Evolutionary conservation across 2,113 vertebrate genomes (phyloP).

Genomic region (Nothoprocta pentlandii): DNA sequence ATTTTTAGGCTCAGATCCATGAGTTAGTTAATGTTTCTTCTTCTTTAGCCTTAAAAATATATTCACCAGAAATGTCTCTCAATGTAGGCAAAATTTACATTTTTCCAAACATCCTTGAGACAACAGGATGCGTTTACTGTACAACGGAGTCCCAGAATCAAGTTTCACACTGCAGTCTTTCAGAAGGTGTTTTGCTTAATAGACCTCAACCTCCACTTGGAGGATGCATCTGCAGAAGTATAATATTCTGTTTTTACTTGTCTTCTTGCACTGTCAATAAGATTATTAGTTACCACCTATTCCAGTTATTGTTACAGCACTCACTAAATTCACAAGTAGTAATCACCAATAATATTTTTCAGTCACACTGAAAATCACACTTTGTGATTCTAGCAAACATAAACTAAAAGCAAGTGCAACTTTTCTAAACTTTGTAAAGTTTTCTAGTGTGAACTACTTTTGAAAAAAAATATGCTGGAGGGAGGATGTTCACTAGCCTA

Average conservation of each 20-base stretch:
- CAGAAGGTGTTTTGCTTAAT: neutral
- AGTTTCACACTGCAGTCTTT: neutral
- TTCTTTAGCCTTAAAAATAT: neutral
- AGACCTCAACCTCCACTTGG: neutral
- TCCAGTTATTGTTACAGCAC: neutral
- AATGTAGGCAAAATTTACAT: neutral
- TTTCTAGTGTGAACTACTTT: neutral
- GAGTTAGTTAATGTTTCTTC: neutral
- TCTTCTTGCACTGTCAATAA: neutral
- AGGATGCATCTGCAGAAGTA: neutral
- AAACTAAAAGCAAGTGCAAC: neutral
- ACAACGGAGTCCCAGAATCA: neutral
- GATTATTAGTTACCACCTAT: neutral
- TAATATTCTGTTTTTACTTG: neutral
- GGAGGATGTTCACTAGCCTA: fast-evolving
- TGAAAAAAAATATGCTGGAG: neutral
- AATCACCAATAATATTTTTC: neutral
- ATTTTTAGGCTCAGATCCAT: neutral
- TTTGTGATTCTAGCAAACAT: neutral
- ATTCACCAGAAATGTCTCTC: neutral
- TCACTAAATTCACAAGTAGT: neutral
- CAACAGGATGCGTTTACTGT: neutral
- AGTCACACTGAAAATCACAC: too few species aligned
- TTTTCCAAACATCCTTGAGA: neutral
- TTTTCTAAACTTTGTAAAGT: neutral